Evolutionary conservation across 2,888 invertebrate species (phyloP).

Genomic region (Petrolisthes cinctipes): DNA sequence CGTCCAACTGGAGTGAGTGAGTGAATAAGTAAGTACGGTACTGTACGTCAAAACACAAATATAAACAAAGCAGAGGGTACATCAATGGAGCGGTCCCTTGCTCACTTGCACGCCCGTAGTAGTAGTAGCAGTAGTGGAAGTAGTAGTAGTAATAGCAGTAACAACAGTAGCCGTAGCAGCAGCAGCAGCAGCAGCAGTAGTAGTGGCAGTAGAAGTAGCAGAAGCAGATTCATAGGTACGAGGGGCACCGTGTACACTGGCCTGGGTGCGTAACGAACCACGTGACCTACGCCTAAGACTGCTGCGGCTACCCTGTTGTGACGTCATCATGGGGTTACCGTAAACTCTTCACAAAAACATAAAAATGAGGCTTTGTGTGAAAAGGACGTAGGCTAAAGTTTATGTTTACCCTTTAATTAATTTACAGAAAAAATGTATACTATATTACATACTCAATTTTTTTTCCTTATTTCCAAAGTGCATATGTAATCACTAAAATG

Average conservation of each 20-base stretch:
- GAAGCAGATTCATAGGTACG: not conserved
- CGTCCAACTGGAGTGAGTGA: no score
- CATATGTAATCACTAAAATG: no score
- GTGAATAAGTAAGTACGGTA: no score
- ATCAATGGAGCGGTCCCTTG: not conserved
- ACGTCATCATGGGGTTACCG: not conserved
- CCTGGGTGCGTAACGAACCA: slow-evolving; percentile 7
- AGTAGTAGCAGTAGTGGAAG: not conserved
- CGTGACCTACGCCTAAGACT: slow-evolving; percentile 23
- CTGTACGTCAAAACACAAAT: no score
- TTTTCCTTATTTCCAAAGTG: no score
- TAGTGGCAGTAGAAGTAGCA: not conserved
- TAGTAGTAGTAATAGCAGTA: not conserved
- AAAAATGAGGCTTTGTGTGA: not conserved
- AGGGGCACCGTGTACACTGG: not conserved
- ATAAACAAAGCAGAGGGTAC: not conserved
- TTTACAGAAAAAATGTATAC: no score
- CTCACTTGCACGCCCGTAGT: not conserved
- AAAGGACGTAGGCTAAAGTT: no score
- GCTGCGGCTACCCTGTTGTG: slow-evolving; percentile 14
- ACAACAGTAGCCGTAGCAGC: not conserved
- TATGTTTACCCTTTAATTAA: no score
- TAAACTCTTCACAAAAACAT: no score
- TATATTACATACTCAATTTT: no score
- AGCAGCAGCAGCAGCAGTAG: not conserved